phyloP scores from a whole-genome alignment of 1,140 invertebrate species.

The Cherax quadricarinatus region DNA sequence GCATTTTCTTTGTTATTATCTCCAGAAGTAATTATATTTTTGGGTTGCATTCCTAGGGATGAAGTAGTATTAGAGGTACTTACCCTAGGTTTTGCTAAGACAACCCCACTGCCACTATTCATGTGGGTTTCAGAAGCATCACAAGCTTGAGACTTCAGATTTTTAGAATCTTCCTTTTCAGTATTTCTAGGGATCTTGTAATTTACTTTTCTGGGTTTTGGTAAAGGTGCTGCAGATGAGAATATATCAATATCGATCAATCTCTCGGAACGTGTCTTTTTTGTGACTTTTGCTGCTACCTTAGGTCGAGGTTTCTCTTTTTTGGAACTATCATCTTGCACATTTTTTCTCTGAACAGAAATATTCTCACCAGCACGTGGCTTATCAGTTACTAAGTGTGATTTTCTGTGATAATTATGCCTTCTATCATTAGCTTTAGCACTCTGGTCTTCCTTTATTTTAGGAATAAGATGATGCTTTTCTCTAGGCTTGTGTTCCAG shows the following conservation, averaged over 20 bases:
- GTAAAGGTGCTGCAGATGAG: not conserved
- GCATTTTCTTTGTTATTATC: not conserved
- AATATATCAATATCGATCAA: conserved; percentile 64
- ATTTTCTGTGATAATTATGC: not conserved
- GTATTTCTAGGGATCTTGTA: conserved; percentile 53
- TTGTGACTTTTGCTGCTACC: conserved; percentile 66
- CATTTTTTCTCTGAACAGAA: conserved; percentile 55
- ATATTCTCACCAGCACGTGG: conserved; percentile 54
- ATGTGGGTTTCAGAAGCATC: no score
- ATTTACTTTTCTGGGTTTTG: not conserved
- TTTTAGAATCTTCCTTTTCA: not conserved
- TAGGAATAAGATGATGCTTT: conserved; percentile 36
- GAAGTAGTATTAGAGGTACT: not conserved
- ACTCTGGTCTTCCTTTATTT: not conserved
- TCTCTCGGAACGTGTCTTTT: conserved; percentile 57
- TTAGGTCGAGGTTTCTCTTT: conserved; percentile 43
- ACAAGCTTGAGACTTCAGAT: not conserved
- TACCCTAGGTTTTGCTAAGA: not conserved
- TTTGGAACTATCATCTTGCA: not conserved
- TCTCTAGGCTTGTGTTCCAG: conserved; percentile 28
- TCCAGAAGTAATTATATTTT: not conserved
- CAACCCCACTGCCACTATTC: not conserved
- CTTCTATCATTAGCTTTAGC: not conserved
- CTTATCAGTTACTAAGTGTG: conserved; percentile 17
- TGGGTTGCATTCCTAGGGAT: not conserved